Percentiles rank a stretch among this genome's conserved stretches.
Conservation (phyloP, 2,113 vertebrate genomes). For the Silurus meridionalis region DNA sequence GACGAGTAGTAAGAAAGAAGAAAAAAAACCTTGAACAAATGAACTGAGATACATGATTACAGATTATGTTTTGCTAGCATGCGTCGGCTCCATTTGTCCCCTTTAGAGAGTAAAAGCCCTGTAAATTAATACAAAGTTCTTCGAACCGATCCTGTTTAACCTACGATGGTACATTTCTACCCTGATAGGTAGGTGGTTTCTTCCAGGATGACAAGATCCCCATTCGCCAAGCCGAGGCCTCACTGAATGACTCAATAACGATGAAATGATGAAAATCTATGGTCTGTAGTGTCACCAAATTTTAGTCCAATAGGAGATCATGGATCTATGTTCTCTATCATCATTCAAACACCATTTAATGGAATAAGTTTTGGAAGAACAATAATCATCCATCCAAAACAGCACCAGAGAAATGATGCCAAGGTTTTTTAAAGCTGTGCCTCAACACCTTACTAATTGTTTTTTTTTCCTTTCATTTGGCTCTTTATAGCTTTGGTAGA, state of each 20-base stretch:
- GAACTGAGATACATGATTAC: not conserved
- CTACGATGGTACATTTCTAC: not conserved
- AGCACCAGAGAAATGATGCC: not conserved
- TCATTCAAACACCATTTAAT: not conserved
- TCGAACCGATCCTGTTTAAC: not conserved
- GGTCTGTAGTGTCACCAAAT: not conserved
- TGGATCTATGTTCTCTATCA: not conserved
- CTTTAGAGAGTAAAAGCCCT: not conserved
- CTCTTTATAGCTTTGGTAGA: not conserved
- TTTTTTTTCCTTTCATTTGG: conserved; percentile 1
- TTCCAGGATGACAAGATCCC: not conserved
- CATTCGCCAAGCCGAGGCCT: not conserved
- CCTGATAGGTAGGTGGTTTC: not conserved
- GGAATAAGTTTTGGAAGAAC: not conserved
- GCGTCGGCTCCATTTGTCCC: not conserved
- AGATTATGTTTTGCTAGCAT: not conserved
- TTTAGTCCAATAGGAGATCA: not conserved
- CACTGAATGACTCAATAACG: not conserved
- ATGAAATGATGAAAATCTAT: not conserved
- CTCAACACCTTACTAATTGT: not conserved
- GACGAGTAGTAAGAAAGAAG: no score
- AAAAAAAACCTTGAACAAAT: not conserved
- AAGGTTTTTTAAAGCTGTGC: not conserved
- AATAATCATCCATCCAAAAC: not conserved
- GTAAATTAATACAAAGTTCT: not conserved